A percentile compares a stretch with the other conserved stretches of the same genome.
Evolutionary conservation across 2,113 vertebrate genomes (phyloP).

Genomic region (Arvicanthis niloticus): DNA sequence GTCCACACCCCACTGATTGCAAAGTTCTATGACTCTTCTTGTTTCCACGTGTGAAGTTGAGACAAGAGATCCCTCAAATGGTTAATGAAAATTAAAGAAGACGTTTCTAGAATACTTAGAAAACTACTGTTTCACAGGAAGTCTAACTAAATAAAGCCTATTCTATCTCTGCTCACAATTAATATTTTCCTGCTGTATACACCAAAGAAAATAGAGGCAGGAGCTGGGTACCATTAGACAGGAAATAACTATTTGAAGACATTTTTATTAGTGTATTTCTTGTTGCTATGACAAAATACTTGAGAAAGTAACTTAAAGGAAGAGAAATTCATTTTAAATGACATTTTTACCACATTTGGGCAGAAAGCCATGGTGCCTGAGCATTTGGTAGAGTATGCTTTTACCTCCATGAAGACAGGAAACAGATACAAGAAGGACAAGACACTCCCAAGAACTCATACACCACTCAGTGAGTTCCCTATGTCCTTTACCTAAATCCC

Average conservation of each 20-base stretch:
- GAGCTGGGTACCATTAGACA: neutral
- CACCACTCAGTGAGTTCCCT: neutral
- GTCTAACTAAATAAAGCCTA: conserved; percentile 28
- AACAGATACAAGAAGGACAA: neutral
- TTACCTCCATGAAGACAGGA: neutral
- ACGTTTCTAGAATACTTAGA: conserved; percentile 11
- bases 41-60: neutral
- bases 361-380: neutral
- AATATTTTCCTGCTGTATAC: neutral
- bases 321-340: neutral
- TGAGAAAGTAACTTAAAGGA: neutral
- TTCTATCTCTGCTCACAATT: neutral
- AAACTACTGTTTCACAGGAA: neutral
- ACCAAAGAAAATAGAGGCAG: neutral
- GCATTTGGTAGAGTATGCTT: neutral
- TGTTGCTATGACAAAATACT: neutral
- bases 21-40: neutral
- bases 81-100: conserved; percentile 31
- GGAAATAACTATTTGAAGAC: neutral
- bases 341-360: neutral
- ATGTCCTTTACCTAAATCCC: neutral
- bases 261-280: neutral
- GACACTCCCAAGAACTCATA: neutral
- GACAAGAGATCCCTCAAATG: neutral
- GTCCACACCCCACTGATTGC: neutral